phyloP scores from a whole-genome alignment of 2,113 vertebrate genomes.

The Epinephelus lanceolatus region DNA sequence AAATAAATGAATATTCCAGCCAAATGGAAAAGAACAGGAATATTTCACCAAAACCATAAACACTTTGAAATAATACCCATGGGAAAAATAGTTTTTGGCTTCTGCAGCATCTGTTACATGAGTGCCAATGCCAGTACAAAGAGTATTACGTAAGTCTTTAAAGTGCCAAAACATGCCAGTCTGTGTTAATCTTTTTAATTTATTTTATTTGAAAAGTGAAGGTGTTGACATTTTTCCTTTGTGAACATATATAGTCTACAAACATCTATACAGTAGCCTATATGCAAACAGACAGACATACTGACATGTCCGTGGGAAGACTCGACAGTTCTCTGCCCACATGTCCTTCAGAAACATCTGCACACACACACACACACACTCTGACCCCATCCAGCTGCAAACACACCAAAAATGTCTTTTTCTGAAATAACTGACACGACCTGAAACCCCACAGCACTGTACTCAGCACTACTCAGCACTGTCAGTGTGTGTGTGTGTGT shows the following conservation, averaged over 20 bases:
- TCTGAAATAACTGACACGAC: slow-evolving; percentile 26
- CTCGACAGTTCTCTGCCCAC: not conserved
- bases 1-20: not conserved
- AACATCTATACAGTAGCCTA: not conserved
- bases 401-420: slow-evolving; percentile 24
- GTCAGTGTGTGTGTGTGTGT: not conserved
- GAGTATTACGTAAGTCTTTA: not conserved
- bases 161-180: not conserved
- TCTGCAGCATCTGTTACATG: not conserved
- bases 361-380: not conserved
- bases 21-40: too few species aligned
- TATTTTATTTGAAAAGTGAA: not conserved
- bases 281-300: too few species aligned
- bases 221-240: not conserved
- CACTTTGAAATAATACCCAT: not conserved
- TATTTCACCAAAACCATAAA: too few species aligned
- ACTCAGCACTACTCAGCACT: slow-evolving; percentile 61
- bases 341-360: not conserved
- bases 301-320: not conserved
- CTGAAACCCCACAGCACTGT: slow-evolving; percentile 2
- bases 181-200: not conserved
- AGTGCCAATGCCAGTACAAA: not conserved
- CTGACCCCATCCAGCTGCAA: slow-evolving; percentile 7
- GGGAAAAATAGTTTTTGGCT: not conserved
- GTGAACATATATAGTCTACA: not conserved